Base-by-base conservation (phyloP, 1,140 invertebrate species). In the Lasioglossum baleicum region DNA sequence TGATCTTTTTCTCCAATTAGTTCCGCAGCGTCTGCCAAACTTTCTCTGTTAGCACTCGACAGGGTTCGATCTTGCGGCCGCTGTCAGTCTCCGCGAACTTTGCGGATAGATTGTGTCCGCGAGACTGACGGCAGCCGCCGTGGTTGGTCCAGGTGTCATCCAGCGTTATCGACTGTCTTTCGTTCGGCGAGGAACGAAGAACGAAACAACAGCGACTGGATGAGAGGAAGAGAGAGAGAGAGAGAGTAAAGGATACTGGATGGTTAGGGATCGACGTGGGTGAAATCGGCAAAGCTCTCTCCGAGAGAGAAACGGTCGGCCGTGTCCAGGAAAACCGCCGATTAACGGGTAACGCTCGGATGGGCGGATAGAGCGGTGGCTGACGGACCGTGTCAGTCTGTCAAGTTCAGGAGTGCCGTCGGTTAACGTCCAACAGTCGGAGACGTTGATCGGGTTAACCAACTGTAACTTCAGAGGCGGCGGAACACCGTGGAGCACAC, bases 341-440 rank as follows among this genome's bases (percentile, higher is more conserved):
- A 35, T 75, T 75, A 58, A 68, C 53, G 65, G 15, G 15, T 10
- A 51, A 65, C 48, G 73, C n/a, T 67, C 64, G 2, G 48, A 56
- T 53, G 51, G 13, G 15, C 51, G 31, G 44, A 17, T 26, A 44
- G 22, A 44, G 26, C 48, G 61, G 58, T 60, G 58, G 31, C 31
- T 64, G 71, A 51, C 35, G 60, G 17, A 74, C 42, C 71, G 60
- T 64, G 42, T 64, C 71, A 35, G 31, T 74, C 72, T 66, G 61
- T 68, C 64, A 60, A n/a, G 48, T 75, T 75, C 17, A 26, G 15
- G 42, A 63, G 53, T 48, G 42, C 22, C 53, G 42, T 53, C 48
- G 31, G 72, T 75, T 75, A 66, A 40, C 61, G 63, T 74, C 44
- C 72, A 53, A 22, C 20, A 13, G 15, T 65, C 15, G 48, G 20